A percentile compares a stretch with the other conserved stretches of the same genome.
Evolutionary conservation across 1,140 invertebrate genomes (phyloP).

Genomic region (Zaprionus capensis): DNA sequence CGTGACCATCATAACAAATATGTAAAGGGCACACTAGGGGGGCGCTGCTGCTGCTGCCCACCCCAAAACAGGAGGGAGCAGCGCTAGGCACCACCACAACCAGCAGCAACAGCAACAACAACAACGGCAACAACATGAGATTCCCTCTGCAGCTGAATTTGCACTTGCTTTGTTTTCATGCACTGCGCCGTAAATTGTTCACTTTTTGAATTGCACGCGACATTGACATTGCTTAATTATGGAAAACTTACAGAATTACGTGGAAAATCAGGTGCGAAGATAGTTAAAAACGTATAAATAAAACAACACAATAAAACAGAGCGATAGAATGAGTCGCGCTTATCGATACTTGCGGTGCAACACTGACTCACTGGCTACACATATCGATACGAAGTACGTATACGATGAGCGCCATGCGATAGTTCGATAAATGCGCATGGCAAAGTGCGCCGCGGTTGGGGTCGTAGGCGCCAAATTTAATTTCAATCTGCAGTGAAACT

Average conservation of each 20-base stretch:
- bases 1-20: constrained; percentile 68
- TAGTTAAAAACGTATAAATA: constrained; percentile 72
- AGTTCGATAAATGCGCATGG: constrained; percentile 38
- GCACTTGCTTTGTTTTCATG: constrained; percentile 44
- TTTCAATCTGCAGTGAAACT: constrained; percentile 17
- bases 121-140: constrained; percentile 43
- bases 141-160: constrained; percentile 65
- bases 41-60: constrained; percentile 40
- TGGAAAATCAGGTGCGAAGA: constrained; percentile 54
- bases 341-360: constrained; percentile 50
- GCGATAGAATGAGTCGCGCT: constrained; percentile 49
- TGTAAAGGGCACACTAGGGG: constrained; percentile 26
- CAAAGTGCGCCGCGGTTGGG: constrained; percentile 19
- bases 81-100: constrained; percentile 33
- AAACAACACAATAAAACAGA: constrained; percentile 72
- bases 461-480: constrained; percentile 53
- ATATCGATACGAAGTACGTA: constrained; percentile 37
- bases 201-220: constrained; percentile 29
- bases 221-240: constrained; percentile 50
- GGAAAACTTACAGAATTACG: constrained; percentile 67
- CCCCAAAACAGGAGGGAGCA: constrained; percentile 51
- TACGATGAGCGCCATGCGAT: constrained; percentile 15
- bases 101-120: constrained; percentile 20
- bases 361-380: constrained; percentile 21
- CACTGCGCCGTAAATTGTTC: constrained; percentile 8